Conservation (phyloP, 2,888 invertebrate genomes). For the Parnassius glacialis region DNA sequence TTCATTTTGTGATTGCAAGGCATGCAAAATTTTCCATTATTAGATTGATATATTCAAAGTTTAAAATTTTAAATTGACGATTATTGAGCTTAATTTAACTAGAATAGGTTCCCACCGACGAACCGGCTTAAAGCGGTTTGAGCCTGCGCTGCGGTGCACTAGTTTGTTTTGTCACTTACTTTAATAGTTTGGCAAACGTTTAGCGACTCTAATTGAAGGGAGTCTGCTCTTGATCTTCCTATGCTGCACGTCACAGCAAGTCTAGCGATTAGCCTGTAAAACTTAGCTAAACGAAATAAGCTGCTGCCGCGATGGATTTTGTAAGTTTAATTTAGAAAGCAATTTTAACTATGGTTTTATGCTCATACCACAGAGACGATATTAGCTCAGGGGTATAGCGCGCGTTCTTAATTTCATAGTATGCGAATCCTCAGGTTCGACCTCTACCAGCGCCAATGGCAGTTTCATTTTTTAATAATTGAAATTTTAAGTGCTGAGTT, state of each 20-base stretch:
- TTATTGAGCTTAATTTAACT: constrained; percentile 35
- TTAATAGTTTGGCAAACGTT: constrained; percentile 35
- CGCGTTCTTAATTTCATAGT: no score
- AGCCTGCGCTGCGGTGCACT: constrained; percentile 39
- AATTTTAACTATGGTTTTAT: no score
- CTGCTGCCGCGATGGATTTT: background rate
- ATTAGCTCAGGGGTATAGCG: no score
- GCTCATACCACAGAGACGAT: no score
- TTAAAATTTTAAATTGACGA: constrained; percentile 14
- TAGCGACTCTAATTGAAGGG: constrained; percentile 40
- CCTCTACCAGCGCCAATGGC: no score
- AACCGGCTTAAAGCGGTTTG: constrained; percentile 44
- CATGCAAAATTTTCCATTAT: background rate
- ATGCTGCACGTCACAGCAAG: constrained; percentile 17
- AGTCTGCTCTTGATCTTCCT: constrained; percentile 30
- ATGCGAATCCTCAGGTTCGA: no score
- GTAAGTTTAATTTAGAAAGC: background rate
- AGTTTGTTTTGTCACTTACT: constrained; percentile 50
- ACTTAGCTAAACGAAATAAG: constrained; percentile 32
- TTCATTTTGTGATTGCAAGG: no score
- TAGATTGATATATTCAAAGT: constrained; percentile 15
- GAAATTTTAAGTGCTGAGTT: no score
- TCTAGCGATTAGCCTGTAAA: constrained; percentile 40
- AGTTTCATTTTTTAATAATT: no score
- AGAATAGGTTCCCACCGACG: constrained; percentile 39